A percentile compares a stretch with the other conserved stretches of the same genome.
Evolutionary conservation across 2,113 vertebrate species (phyloP).

Genomic region (Glaucidium brasilianum): DNA sequence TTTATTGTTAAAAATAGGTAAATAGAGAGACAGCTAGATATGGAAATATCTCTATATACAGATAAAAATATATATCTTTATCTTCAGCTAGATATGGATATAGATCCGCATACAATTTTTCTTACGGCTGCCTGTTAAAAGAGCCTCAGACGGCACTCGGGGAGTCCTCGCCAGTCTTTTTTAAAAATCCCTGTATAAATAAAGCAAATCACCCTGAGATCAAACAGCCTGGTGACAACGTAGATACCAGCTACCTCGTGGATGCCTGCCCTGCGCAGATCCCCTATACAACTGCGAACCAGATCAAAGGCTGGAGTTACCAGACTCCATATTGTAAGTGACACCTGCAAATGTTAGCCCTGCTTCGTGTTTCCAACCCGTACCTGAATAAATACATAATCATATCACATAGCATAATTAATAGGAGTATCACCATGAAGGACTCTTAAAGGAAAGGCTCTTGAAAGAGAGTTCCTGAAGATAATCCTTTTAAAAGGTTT

Average conservation of each 20-base stretch:
- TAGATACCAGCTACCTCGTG: neutral
- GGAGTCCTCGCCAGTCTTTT: neutral
- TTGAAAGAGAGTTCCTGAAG: slow-evolving; percentile 49
- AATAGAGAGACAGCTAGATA: neutral
- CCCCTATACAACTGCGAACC: rapidly evolving
- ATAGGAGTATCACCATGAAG: neutral
- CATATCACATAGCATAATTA: slow-evolving; percentile 26
- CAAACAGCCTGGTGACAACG: neutral
- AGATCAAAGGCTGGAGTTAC: neutral
- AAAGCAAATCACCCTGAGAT: neutral
- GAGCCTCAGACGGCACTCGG: rapidly evolving
- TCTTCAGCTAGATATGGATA: neutral
- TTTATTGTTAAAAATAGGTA: neutral
- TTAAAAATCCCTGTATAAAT: neutral
- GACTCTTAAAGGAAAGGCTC: slow-evolving; percentile 30
- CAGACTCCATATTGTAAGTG: neutral
- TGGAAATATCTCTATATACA: neutral
- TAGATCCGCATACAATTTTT: neutral
- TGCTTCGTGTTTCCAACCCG: neutral
- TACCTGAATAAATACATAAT: slow-evolving; percentile 24
- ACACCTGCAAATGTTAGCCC: neutral
- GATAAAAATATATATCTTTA: neutral
- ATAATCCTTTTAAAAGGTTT: slow-evolving; percentile 40
- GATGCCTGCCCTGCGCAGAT: neutral
- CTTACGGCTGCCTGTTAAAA: neutral